Base-by-base conservation (phyloP, 2,797 vertebrate species). In the Notolabrus celidotus region DNA sequence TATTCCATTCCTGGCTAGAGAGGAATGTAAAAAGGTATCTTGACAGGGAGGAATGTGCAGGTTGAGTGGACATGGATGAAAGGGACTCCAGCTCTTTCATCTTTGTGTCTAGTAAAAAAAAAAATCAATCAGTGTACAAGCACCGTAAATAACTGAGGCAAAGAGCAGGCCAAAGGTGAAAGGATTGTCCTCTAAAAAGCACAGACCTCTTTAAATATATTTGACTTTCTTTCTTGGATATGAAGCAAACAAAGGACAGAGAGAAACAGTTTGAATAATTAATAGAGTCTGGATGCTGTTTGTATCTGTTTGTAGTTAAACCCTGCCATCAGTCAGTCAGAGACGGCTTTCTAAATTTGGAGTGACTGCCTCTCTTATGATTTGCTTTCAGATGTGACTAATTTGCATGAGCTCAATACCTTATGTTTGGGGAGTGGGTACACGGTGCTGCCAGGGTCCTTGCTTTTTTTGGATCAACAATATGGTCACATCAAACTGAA, bases 1-100 rank as follows among this genome's bases (percentile, higher is more conserved):
- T 83, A 76, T 85, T 36, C 53, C 67, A 74, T 77, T 82, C 62
- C 74, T 49, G 45, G 36, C 66, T 63, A 16, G 50, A 60, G 67
- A 49, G 49, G 20, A 71, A 75, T 38, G 72, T 66, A 76, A 72
- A 82, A 80, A 65, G 73, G 70, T 38, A 61, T 27, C 29, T 62
- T 68, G 56, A 85, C 72, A 67, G 74, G 80, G 38, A 57, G 46
- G 61, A 62, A 56, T 69, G 65, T 80, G 70, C 51, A 67, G 69
- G 67, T 63, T 81, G 77, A 88, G 82, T 83, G 77, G 71, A 58
- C 69, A 64, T 47, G 72, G 66, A 88, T 88, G 69, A 88, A 88
- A 86, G 83, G 71, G 58, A 69, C 72, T 69, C 38, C n/a, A 45
- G 68, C 49, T 67, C 79, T 87, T 92, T 88, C 83, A 89, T 90